Evolutionary conservation across 2,113 vertebrate species (phyloP).

Genomic region (Melospiza melodia): DNA sequence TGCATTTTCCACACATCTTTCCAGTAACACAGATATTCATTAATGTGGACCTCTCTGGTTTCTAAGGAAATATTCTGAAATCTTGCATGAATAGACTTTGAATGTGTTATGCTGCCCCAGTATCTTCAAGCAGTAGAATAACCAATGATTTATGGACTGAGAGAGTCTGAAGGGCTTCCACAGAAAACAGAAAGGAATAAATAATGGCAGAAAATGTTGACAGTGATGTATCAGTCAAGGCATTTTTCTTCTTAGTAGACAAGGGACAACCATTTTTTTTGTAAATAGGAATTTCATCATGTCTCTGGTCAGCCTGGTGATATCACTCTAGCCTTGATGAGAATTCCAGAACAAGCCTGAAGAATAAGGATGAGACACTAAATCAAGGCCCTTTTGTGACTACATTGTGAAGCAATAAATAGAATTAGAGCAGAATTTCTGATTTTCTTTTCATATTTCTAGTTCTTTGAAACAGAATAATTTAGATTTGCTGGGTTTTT

Average conservation of each 20-base stretch:
- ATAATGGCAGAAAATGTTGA: conserved; percentile 49
- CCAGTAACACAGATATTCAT: neutral
- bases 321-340: conserved; percentile 47
- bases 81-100: neutral
- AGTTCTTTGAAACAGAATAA: neutral
- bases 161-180: conserved; percentile 4
- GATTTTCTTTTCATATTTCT: neutral
- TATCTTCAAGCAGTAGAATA: conserved; percentile 40
- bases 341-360: neutral
- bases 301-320: conserved; percentile 49
- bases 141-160: conserved; percentile 58
- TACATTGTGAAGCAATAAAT: neutral
- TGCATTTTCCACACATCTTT: neutral
- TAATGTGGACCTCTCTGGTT: neutral
- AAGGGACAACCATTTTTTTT: conserved; percentile 28
- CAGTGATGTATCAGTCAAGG: conserved; percentile 49
- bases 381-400: conserved; percentile 13
- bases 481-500: neutral
- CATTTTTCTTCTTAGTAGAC: conserved; percentile 10
- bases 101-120: neutral
- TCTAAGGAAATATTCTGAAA: neutral
- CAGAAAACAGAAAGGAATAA: conserved; percentile 61
- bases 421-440: neutral
- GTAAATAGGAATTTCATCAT: conserved; percentile 60
- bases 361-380: conserved; percentile 2